A percentile compares a stretch with the other conserved stretches of the same genome.
Evolutionary conservation across 2,113 vertebrate species (phyloP).

Genomic region (Conger conger): DNA sequence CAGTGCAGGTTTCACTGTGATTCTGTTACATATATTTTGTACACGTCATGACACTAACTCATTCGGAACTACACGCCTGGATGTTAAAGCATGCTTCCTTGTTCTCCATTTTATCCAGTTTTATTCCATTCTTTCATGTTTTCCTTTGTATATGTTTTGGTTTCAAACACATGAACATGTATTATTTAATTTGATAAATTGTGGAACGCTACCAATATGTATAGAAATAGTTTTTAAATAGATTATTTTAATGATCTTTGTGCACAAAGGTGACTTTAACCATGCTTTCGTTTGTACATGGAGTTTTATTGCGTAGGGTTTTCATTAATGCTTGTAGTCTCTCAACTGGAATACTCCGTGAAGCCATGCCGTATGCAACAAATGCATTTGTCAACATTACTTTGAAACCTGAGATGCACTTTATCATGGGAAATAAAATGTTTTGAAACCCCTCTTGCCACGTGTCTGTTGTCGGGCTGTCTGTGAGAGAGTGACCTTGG

Average conservation of each 20-base stretch:
- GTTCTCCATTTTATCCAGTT: not conserved
- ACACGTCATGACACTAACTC: not conserved
- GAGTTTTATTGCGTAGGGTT: not conserved
- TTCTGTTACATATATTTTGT: not conserved
- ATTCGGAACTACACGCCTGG: not conserved
- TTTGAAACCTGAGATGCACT: conserved; percentile 9
- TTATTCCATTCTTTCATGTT: not conserved
- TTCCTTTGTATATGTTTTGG: not conserved
- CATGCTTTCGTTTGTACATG: not conserved
- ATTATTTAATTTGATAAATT: not conserved
- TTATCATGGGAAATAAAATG: conserved; percentile 37
- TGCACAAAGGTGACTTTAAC: not conserved
- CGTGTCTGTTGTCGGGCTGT: not conserved
- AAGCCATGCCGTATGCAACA: not conserved
- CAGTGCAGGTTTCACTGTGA: conserved; percentile 8
- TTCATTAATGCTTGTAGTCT: not conserved
- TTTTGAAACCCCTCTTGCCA: not conserved
- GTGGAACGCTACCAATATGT: not conserved
- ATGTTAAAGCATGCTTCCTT: not conserved
- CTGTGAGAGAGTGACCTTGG: not conserved
- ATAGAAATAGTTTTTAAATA: not conserved
- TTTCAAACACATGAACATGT: not conserved
- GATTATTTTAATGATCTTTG: no score
- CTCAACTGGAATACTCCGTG: not conserved
- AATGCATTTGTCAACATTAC: not conserved